phyloP scores from a whole-genome alignment of 2,888 invertebrate genomes.

The Hypena proboscidalis region DNA sequence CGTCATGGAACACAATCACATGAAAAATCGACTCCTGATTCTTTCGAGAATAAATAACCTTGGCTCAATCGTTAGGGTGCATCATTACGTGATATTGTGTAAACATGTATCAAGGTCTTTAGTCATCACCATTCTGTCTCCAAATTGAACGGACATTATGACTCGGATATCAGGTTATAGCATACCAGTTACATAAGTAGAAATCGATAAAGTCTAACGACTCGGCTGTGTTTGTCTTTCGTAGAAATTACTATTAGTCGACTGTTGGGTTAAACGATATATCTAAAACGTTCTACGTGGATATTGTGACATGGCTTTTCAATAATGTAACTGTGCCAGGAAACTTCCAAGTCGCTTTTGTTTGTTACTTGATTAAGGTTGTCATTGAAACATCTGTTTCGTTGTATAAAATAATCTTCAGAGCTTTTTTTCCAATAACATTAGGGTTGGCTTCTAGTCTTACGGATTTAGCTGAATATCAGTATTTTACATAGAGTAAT shows the following conservation, averaged over 20 bases:
- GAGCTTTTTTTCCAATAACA: no score
- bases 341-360: not conserved
- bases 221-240: conserved; percentile 12
- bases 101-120: conserved; percentile 3
- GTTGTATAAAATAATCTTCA: no score
- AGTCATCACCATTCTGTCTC: conserved; percentile 10
- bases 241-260: conserved; percentile 10
- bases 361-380: no score
- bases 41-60: conserved; percentile 2
- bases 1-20: not conserved
- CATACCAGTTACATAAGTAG: conserved; percentile 13
- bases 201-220: conserved; percentile 16
- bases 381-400: no score
- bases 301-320: not conserved
- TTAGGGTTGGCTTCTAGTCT: no score
- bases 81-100: conserved; percentile 11
- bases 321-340: not conserved
- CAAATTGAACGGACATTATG: conserved; percentile 11
- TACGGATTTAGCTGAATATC: no score
- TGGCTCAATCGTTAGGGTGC: conserved; percentile 4
- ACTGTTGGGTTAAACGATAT: not conserved
- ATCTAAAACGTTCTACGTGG: not conserved
- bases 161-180: conserved; percentile 6
- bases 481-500: no score
- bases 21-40: not conserved